Percentiles rank a stretch among this genome's conserved stretches.
These are phyloP conservation scores for Trichonephila inaurata DNA, from an alignment of 1,140 invertebrate species.

Conservation along the genomic window DNA sequence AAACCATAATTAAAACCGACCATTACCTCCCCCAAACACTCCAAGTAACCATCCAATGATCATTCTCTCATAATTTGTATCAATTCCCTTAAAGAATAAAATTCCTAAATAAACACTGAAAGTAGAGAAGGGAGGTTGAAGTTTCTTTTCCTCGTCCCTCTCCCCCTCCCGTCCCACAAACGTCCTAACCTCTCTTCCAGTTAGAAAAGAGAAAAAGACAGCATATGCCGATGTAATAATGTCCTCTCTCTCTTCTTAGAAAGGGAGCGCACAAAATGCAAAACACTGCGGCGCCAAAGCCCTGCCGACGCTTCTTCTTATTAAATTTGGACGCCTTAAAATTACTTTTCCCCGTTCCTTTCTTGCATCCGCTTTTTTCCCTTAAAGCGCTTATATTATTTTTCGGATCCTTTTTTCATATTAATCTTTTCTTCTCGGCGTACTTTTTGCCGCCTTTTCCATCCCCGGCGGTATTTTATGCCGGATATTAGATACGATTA, in stretches of 20 bases:
- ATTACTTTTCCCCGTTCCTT: slow-evolving; percentile 59
- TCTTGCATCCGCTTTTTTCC: slow-evolving; percentile 13
- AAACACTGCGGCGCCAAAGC: slow-evolving; percentile 71
- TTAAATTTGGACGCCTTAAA: slow-evolving; percentile 74
- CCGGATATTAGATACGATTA: slow-evolving; percentile 74
- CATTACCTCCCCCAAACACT: not conserved
- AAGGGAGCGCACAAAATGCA: slow-evolving; percentile 44
- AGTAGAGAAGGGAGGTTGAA: not conserved
- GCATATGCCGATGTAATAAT: slow-evolving; percentile 75
- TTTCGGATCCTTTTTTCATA: slow-evolving; percentile 73
- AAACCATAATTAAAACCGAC: no score
- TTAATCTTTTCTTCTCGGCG: slow-evolving; percentile 63
- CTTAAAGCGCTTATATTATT: slow-evolving; percentile 69
- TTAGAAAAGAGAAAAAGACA: slow-evolving; percentile 57
- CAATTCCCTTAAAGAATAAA: slow-evolving; percentile 28
- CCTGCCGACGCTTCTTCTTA: slow-evolving; percentile 65
- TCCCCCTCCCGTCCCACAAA: not conserved
- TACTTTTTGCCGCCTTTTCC: slow-evolving; percentile 35
- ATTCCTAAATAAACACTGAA: slow-evolving; percentile 14
- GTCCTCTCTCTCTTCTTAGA: slow-evolving; percentile 34
- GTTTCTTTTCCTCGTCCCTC: not conserved
- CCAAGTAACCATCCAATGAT: not conserved
- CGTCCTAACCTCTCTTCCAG: not conserved
- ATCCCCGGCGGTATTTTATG: slow-evolving; percentile 72
- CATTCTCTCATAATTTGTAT: slow-evolving; percentile 51